Conservation (phyloP, 2,888 invertebrate species). For the Neoitamus cyanurus region DNA sequence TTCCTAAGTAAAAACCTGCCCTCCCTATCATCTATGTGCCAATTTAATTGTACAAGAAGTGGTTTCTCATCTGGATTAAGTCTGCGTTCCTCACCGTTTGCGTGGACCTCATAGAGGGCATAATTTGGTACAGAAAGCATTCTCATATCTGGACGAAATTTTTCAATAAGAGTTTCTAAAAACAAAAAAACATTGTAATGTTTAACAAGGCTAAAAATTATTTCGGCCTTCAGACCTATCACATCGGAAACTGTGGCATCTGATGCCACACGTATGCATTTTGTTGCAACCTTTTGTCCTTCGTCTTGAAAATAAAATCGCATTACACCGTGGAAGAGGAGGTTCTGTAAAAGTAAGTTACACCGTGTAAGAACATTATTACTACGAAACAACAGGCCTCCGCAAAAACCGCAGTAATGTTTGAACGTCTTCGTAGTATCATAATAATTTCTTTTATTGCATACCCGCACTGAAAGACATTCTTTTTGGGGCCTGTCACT, state of each 20-base stretch:
- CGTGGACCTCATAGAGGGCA: conserved; percentile 80
- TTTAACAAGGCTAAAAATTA: neutral
- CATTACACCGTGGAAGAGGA: conserved; percentile 99
- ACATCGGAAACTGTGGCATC: conserved; percentile 97
- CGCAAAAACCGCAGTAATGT: no score
- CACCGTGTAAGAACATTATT: neutral
- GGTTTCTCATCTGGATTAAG: conserved; percentile 94
- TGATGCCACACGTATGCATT: conserved; percentile 97
- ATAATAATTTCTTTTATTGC: no score
- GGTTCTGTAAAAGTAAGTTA: conserved; percentile 75
- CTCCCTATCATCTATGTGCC: conserved; percentile 99
- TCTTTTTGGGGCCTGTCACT: no score
- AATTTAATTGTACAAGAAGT: conserved; percentile 95
- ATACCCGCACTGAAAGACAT: no score
- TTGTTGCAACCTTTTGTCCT: conserved; percentile 98
- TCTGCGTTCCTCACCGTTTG: conserved; percentile 86
- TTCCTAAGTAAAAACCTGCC: conserved; percentile 94
- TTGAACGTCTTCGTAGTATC: no score
- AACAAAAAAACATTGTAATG: neutral
- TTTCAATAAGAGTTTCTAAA: conserved; percentile 91
- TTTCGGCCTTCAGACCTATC: conserved; percentile 72
- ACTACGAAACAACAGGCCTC: neutral
- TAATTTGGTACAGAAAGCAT: conserved; percentile 86
- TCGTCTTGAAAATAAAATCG: conserved; percentile 99
- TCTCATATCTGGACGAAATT: conserved; percentile 99